phyloP scores from a whole-genome alignment of 2,888 invertebrate genomes.

The Eupeodes latifasciatus region DNA sequence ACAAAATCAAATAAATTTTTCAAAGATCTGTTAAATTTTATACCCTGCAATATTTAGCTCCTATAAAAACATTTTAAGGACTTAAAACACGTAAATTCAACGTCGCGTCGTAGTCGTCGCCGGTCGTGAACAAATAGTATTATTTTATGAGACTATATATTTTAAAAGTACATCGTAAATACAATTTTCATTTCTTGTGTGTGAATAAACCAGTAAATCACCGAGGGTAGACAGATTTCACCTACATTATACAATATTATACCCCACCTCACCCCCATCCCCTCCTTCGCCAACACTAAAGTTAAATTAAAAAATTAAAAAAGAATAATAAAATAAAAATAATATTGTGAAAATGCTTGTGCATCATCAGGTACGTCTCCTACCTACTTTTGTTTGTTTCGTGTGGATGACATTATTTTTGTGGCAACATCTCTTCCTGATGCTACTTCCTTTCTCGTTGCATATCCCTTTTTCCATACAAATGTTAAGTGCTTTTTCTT shows the following conservation, averaged over 20 bases:
- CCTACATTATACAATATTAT: not conserved
- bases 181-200: conserved; percentile 15
- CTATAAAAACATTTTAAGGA: conserved; percentile 3
- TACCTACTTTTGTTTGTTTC: not conserved
- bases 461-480: not conserved
- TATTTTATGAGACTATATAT: conserved; percentile 3
- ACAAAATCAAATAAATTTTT: not conserved
- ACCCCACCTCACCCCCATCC: not conserved
- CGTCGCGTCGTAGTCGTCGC: too few species aligned
- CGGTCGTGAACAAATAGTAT: too few species aligned
- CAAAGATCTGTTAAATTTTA: not conserved
- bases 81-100: not conserved
- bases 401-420: conserved; percentile 50
- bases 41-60: not conserved
- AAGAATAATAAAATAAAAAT: not conserved
- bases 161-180: conserved; percentile 22
- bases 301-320: conserved; percentile 20
- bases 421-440: conserved; percentile 8
- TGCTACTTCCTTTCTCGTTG: not conserved
- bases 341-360: not conserved
- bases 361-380: not conserved
- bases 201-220: conserved; percentile 44
- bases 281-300: not conserved
- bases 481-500: conserved; percentile 50
- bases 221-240: conserved; percentile 21